Conservation (phyloP, 30 jellyfish, hydroid and myxozoan species). For the Aurelia coerulea region DNA sequence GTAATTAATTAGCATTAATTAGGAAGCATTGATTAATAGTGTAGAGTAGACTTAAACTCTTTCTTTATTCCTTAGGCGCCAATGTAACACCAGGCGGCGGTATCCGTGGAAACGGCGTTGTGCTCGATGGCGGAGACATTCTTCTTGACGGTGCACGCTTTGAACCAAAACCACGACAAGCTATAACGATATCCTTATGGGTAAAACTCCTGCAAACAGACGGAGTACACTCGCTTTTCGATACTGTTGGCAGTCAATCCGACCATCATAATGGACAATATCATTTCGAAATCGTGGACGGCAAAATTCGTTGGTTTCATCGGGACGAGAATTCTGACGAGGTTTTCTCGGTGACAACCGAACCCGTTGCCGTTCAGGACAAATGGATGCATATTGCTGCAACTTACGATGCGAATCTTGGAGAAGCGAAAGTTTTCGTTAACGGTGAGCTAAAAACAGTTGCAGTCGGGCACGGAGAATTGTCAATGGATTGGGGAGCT, state of each 20-base stretch:
- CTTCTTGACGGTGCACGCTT: constrained; percentile 85
- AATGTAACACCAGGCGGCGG: constrained; percentile 98
- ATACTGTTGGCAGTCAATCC: constrained; percentile 76
- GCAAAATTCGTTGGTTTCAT: constrained; percentile 90
- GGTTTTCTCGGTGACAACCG: constrained; percentile 80
- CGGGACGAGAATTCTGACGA: constrained; percentile 74
- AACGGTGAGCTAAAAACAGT: constrained; percentile 83
- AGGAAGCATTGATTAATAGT: too few species aligned
- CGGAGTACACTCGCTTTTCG: constrained; percentile 87
- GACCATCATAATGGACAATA: constrained; percentile 74
- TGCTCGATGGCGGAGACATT: constrained; percentile 93
- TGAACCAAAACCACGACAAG: constrained; percentile 89
- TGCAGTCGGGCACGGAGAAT: constrained; percentile 87
- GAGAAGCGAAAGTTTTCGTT: constrained; percentile 92
- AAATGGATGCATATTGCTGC: constrained; percentile 91
- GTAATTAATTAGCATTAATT: too few species aligned
- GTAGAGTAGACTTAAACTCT: background rate
- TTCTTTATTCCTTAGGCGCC: constrained; percentile 67
- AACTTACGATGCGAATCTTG: constrained; percentile 82
- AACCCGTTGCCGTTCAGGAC: constrained; percentile 59
- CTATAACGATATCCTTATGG: constrained; percentile 91
- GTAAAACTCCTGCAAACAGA: constrained; percentile 76
- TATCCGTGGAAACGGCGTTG: constrained; percentile 94
- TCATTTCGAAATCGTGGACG: constrained; percentile 79
- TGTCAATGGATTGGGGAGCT: constrained; percentile 91